Conservation (phyloP, 2,113 vertebrate species). For the Cyanoliseus patagonus region DNA sequence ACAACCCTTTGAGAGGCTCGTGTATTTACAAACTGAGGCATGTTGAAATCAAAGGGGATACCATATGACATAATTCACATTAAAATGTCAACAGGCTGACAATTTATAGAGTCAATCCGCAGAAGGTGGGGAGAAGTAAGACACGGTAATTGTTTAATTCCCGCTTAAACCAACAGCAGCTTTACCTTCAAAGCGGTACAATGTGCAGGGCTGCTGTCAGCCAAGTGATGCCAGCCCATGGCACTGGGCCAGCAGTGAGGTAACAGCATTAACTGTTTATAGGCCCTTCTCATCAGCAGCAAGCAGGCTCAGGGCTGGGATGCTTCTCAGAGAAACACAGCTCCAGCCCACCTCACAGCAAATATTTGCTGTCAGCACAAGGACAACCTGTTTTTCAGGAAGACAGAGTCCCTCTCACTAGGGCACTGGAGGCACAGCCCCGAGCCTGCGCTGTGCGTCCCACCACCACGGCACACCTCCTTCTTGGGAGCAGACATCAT, state of each 20-base stretch:
- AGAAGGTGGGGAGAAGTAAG: slow-evolving; percentile 83
- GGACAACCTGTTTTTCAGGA: background rate
- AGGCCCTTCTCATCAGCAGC: background rate
- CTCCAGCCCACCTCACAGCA: background rate
- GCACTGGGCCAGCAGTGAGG: slow-evolving; percentile 49
- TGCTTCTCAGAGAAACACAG: accelerated
- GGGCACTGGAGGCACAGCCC: background rate
- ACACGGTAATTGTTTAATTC: slow-evolving; percentile 81
- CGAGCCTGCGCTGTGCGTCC: background rate
- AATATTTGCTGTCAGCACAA: background rate
- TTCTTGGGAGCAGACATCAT: accelerated
- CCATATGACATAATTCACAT: slow-evolving; percentile 98
- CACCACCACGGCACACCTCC: background rate
- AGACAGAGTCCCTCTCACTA: background rate
- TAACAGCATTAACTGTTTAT: slow-evolving; percentile 65
- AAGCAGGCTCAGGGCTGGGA: background rate
- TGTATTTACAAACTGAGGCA: slow-evolving; percentile 99
- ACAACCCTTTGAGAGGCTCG: slow-evolving; percentile 95
- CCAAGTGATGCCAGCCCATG: slow-evolving; percentile 67
- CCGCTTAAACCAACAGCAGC: slow-evolving; percentile 76
- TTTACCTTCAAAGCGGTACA: slow-evolving; percentile 60
- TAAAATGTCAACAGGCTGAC: slow-evolving; percentile 95
- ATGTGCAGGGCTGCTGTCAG: slow-evolving; percentile 63
- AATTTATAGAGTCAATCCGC: slow-evolving; percentile 89
- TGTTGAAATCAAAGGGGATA: slow-evolving; percentile 99